phyloP scores from a whole-genome alignment of 2,888 invertebrate genomes.

The Chloromyia formosa region DNA sequence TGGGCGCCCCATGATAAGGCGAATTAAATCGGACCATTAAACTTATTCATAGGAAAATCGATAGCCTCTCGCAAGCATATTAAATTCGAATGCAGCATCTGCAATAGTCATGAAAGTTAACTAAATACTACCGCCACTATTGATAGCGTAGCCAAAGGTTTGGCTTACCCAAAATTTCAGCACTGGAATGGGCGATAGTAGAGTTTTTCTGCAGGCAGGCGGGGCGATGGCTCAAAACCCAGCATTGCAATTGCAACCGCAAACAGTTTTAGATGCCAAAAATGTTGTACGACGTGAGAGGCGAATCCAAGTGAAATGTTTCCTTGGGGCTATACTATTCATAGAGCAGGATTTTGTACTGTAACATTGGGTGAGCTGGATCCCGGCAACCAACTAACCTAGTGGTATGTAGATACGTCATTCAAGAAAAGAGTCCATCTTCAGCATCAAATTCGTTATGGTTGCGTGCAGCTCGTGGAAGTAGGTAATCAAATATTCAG shows the following conservation, averaged over 20 bases:
- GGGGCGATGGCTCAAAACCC: background rate
- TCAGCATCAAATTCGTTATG: no score
- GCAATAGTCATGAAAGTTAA: constrained; percentile 44
- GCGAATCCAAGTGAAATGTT: constrained; percentile 38
- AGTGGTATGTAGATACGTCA: no score
- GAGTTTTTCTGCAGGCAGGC: constrained; percentile 1
- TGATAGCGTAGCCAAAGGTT: constrained; percentile 39
- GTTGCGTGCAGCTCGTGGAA: no score
- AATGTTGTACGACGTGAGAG: constrained; percentile 33
- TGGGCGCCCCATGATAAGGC: constrained; percentile 28
- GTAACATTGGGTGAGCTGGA: constrained; percentile 6
- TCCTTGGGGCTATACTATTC: constrained; percentile 32
- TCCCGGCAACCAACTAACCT: background rate
- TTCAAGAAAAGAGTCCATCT: no score
- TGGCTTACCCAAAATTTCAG: constrained; percentile 34
- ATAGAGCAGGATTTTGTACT: background rate
- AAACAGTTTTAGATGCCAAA: constrained; percentile 43
- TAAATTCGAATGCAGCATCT: constrained; percentile 43
- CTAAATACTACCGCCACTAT: constrained; percentile 38
- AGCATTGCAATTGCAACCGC: constrained; percentile 41
- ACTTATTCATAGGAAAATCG: constrained; percentile 44
- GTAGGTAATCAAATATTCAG: no score
- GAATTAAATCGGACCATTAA: constrained; percentile 43
- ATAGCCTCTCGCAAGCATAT: constrained; percentile 41
- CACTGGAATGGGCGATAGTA: constrained; percentile 7